Conservation (phyloP, 2,797 vertebrate genomes). For the Eulemur albifrons region DNA sequence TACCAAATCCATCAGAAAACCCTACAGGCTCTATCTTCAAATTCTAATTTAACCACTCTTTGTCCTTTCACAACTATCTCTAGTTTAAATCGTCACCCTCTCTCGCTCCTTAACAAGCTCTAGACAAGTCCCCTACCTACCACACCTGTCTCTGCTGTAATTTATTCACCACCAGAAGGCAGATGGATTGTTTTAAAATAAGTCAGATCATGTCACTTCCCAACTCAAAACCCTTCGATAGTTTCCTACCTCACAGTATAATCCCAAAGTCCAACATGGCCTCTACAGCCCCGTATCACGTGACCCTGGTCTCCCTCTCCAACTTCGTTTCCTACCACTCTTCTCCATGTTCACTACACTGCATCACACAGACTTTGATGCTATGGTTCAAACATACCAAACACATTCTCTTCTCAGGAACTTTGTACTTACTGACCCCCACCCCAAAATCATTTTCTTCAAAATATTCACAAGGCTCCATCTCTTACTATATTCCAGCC, state of each 20-base stretch:
- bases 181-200: neutral
- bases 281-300: neutral
- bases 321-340: neutral
- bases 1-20: neutral
- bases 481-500: neutral
- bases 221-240: neutral
- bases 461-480: neutral
- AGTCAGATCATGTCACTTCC: neutral
- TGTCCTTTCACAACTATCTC: neutral
- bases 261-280: neutral
- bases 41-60: neutral
- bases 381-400: neutral
- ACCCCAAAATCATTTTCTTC: neutral
- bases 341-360: neutral
- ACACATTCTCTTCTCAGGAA: neutral
- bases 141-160: neutral
- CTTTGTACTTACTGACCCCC: neutral
- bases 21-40: neutral
- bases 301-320: neutral
- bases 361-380: neutral
- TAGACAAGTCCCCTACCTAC: neutral
- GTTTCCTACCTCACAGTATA: neutral
- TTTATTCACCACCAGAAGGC: neutral
- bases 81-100: neutral
- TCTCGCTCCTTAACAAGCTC: neutral